phyloP scores from a whole-genome alignment of 2,888 invertebrate species.

The Aspidiotus rigidus region DNA sequence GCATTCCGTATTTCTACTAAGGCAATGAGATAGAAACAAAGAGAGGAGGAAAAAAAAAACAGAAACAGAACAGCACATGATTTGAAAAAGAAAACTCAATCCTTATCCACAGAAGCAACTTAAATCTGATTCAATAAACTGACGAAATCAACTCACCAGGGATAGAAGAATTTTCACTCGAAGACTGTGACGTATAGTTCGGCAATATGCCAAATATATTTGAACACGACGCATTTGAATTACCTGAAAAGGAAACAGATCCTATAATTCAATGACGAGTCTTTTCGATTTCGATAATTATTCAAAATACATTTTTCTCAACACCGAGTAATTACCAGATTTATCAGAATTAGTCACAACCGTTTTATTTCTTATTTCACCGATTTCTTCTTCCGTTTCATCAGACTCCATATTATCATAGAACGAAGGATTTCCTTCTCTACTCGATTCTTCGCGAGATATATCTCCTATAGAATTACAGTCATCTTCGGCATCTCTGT shows the following conservation, averaged over 20 bases:
- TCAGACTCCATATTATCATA: conserved; percentile 23
- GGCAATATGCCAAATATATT: conserved; percentile 14
- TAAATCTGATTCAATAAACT: background rate
- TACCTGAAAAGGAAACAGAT: background rate
- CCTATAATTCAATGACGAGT: too few relatives aligned
- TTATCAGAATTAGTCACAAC: conserved; percentile 13
- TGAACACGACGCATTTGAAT: conserved; percentile 9
- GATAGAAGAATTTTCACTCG: conserved; percentile 24
- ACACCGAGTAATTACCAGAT: background rate
- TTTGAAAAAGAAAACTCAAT: conserved; percentile 6
- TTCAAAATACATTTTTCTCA: too few relatives aligned
- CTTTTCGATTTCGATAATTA: too few relatives aligned
- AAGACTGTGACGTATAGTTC: conserved; percentile 16
- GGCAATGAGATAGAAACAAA: too few relatives aligned
- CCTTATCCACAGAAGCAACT: background rate
- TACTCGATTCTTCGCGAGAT: conserved; percentile 21
- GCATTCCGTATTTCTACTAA: too few relatives aligned
- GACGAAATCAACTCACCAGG: conserved; percentile 10
- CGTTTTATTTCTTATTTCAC: conserved; percentile 15
- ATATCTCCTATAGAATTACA: conserved; percentile 14
- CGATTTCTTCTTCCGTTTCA: conserved; percentile 27
- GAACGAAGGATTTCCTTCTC: conserved; percentile 13
- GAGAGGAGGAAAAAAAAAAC: too few relatives aligned
- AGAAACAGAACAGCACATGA: background rate
- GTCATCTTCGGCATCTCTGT: conserved; percentile 15